Evolutionary conservation across 2,888 invertebrate species (phyloP).

Genomic region (Clusia tigrina): DNA sequence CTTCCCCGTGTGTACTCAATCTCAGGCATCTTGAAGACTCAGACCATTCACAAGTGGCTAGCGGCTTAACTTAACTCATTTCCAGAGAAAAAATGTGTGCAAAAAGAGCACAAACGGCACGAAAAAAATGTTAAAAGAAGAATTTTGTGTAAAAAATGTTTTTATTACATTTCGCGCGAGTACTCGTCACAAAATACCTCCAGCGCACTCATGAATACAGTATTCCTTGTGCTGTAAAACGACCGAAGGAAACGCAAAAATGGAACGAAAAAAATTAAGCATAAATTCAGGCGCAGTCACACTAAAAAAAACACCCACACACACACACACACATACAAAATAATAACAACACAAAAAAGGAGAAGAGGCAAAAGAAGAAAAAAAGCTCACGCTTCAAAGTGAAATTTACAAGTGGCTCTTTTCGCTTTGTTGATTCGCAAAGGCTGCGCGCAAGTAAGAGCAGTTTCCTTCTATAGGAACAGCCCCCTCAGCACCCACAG

Average conservation of each 20-base stretch:
- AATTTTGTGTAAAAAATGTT: slow-evolving; percentile 52
- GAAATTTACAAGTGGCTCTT: slow-evolving; percentile 59
- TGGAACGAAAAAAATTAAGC: slow-evolving; percentile 24
- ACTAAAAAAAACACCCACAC: slow-evolving; percentile 21
- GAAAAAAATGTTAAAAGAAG: slow-evolving; percentile 9
- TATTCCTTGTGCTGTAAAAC: neutral
- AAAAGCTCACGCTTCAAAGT: slow-evolving; percentile 54
- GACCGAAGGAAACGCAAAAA: slow-evolving; percentile 18
- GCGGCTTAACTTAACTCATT: slow-evolving; percentile 31
- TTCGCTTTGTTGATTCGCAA: slow-evolving; percentile 57
- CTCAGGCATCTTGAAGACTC: slow-evolving; percentile 53
- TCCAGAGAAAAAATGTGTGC: neutral
- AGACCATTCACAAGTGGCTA: slow-evolving; percentile 27
- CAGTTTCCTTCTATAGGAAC: slow-evolving; percentile 33
- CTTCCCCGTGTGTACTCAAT: slow-evolving; percentile 47
- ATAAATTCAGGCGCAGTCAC: slow-evolving; percentile 32
- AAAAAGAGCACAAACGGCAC: neutral
- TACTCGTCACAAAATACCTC: slow-evolving; percentile 30
- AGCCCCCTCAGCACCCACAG: slow-evolving; percentile 26
- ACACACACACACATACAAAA: slow-evolving; percentile 16
- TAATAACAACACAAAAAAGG: neutral
- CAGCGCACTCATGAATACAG: neutral
- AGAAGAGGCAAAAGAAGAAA: slow-evolving; percentile 2
- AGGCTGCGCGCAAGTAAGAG: slow-evolving; percentile 36
- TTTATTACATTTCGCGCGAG: slow-evolving; percentile 62